These are phyloP conservation scores for Hemicordylus capensis DNA, from an alignment of 2,113 vertebrate genomes.

Conservation along the genomic window DNA sequence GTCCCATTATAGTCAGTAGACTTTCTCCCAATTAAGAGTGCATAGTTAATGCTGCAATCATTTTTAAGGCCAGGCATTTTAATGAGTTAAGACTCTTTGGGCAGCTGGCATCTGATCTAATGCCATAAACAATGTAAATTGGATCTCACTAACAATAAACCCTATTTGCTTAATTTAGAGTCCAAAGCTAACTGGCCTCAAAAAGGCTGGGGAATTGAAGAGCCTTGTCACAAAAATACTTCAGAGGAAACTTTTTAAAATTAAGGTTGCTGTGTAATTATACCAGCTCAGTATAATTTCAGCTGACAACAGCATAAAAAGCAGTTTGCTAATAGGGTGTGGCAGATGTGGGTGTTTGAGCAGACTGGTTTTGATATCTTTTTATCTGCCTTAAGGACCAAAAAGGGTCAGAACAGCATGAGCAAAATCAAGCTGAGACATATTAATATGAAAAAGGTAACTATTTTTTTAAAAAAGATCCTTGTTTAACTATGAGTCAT, in stretches of 20 bases:
- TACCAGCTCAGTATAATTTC: constrained; percentile 1
- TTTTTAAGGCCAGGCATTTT: background rate
- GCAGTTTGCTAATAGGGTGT: background rate
- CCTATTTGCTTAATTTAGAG: background rate
- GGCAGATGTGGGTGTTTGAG: background rate
- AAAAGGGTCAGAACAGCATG: background rate
- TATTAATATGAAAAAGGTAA: background rate
- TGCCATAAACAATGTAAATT: background rate
- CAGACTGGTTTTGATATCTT: background rate
- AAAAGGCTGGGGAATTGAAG: background rate
- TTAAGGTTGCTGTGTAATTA: background rate
- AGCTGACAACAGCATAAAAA: background rate
- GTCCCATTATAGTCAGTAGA: no score
- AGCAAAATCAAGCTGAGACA: background rate
- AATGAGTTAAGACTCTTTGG: background rate
- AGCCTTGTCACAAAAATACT: background rate
- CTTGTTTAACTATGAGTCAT: background rate
- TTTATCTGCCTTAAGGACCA: background rate
- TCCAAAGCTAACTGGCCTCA: background rate
- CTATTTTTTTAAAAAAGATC: background rate
- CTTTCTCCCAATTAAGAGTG: no score
- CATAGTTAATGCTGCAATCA: no score
- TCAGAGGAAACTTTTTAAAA: background rate
- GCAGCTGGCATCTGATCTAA: no score
- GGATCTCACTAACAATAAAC: background rate